Base-by-base conservation (phyloP, 2,113 vertebrate genomes). In the Heterotis niloticus region DNA sequence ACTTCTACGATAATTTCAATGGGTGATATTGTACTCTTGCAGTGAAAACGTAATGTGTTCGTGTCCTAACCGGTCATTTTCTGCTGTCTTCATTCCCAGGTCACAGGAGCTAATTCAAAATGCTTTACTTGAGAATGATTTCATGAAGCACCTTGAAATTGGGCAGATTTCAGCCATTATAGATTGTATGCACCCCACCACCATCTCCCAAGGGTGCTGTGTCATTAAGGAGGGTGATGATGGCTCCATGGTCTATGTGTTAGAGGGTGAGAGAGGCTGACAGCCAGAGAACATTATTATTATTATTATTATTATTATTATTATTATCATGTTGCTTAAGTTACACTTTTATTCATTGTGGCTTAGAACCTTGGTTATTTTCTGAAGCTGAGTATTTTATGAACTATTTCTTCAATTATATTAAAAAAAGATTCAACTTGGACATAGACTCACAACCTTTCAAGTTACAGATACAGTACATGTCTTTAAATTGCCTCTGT, bases 201-300 rank as follows among this genome's bases (percentile, higher is more conserved):
- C 82, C n/a, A 79, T 89, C 74, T 83, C 81, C 79, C 86, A 92
- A 80, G 91, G 90, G 80, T 86, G 85, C 72, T 86, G 78, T 67
- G 83, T 93, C 78, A 84, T 91, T 64, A 84, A 90, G 80, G 92
- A 93, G 82, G 92, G 92, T 28, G 84, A 88, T 60, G 64, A 67
- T 4, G 90, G 90, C 56, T 84, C 89, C 20, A 86, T 87, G 26
- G 90, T 91, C 29, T 94, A 91, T n/a, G 81, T 93, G 73, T 80
- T 93, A 73, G 92, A 93, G 86, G 92, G 92, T 93, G 86, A 89
- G 81, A 89, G 81, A 0, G 20, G 54, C 54, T 4, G 44, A 68
- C 34, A 75, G n/a, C 10, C 9, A 34, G 10, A n/a, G 9, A 1
- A 34, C 7, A 34, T 11, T 17, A 44, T 44, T 44, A 44, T 44